phyloP scores from a whole-genome alignment of 2,797 vertebrate species.

The Champsocephalus gunnari region DNA sequence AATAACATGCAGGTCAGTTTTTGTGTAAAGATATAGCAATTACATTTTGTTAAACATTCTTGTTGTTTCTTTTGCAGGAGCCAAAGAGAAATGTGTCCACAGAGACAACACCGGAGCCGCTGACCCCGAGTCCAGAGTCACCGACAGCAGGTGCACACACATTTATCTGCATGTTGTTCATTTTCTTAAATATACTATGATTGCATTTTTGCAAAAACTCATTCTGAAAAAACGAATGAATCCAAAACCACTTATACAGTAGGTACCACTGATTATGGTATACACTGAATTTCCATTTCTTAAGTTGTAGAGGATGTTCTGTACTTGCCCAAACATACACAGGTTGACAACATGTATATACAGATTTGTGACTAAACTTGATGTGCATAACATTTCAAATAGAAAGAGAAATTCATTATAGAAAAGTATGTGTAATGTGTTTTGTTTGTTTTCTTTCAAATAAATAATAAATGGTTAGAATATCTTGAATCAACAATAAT shows the following conservation, averaged over 20 bases:
- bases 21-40: background rate
- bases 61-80: constrained; percentile 69
- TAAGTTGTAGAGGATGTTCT: background rate
- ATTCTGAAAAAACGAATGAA: background rate
- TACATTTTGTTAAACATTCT: background rate
- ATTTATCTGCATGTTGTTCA: background rate
- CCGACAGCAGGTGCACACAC: constrained; percentile 82
- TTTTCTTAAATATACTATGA: background rate
- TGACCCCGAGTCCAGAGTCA: constrained; percentile 80
- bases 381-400: background rate
- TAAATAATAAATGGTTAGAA: background rate
- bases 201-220: background rate
- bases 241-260: background rate
- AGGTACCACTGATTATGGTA: background rate
- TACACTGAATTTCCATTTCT: background rate
- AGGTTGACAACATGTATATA: background rate
- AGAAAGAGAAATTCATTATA: background rate
- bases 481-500: background rate
- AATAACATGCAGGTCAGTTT: background rate
- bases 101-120: constrained; percentile 85
- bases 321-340: background rate
- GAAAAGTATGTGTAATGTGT: background rate
- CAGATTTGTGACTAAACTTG: background rate
- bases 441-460: background rate
- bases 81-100: constrained; percentile 81